phyloP scores from a whole-genome alignment of 2,113 vertebrate species.

The Galeopterus variegatus region DNA sequence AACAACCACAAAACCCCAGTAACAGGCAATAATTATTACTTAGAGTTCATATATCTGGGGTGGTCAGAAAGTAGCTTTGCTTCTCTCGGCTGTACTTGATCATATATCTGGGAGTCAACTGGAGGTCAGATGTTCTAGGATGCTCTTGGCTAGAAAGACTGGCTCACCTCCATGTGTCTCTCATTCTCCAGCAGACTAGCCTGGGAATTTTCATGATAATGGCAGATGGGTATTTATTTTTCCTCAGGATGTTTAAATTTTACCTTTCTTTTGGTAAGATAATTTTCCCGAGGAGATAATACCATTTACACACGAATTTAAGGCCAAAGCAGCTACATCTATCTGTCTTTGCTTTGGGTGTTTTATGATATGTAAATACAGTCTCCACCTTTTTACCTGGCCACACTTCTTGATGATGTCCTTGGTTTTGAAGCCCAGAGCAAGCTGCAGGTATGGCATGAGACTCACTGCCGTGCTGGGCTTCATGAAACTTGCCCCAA shows the following conservation, averaged over 20 bases:
- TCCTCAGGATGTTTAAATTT: not conserved
- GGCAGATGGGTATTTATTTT: not conserved
- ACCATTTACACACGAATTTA: not conserved
- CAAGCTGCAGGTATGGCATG: not conserved
- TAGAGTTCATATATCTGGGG: not conserved
- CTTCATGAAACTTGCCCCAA: not conserved
- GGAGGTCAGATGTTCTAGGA: not conserved
- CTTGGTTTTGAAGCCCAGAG: not conserved
- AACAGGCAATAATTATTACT: not conserved
- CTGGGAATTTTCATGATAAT: not conserved
- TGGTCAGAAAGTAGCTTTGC: not conserved
- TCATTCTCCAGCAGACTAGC: not conserved
- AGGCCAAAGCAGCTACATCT: not conserved
- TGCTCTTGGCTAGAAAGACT: not conserved
- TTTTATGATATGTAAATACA: not conserved
- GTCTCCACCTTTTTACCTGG: not conserved
- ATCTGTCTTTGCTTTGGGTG: not conserved
- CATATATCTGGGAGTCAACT: not conserved
- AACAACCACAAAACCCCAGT: not conserved
- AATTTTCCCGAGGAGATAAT: not conserved
- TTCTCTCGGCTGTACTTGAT: not conserved
- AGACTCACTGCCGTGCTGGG: not conserved
- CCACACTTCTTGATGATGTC: not conserved
- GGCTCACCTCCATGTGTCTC: not conserved
- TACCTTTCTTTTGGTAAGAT: conserved; percentile 25